Percentiles rank a stretch among this genome's conserved stretches.
Conservation (phyloP, 2,113 vertebrate species). For the Silurus meridionalis region DNA sequence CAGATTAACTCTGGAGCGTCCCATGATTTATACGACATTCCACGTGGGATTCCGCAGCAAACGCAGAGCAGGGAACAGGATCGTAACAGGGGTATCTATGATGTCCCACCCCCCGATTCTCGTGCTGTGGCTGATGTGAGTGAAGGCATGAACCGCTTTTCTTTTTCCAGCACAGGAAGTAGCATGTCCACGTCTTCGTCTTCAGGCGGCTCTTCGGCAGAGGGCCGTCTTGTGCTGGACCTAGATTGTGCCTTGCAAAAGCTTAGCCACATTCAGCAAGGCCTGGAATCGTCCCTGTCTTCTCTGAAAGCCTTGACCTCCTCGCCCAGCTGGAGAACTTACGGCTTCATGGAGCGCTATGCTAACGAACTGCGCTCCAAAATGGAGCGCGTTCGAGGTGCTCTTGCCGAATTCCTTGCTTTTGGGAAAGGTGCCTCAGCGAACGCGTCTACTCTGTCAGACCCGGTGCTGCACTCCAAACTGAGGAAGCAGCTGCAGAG, state of each 20-base stretch:
- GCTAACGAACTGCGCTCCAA: conserved; percentile 79
- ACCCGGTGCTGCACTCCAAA: conserved; percentile 82
- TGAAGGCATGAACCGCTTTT: conserved; percentile 89
- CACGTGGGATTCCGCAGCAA: conserved; percentile 75
- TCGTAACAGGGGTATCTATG: conserved; percentile 80
- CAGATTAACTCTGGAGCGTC: conserved; percentile 64
- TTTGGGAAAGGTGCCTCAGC: conserved; percentile 80
- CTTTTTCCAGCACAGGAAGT: conserved; percentile 92
- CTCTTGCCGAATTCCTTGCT: conserved; percentile 78
- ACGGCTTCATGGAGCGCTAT: conserved; percentile 82
- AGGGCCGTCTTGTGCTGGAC: conserved; percentile 75
- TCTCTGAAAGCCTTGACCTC: conserved; percentile 75
- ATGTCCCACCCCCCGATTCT: conserved; percentile 77
- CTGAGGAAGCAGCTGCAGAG: conserved; percentile 86
- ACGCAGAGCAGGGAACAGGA: conserved; percentile 67
- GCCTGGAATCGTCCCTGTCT: conserved; percentile 73
- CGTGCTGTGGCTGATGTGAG: conserved; percentile 76
- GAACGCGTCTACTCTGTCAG: conserved; percentile 80
- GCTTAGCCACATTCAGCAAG: conserved; percentile 80
- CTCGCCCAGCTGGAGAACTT: conserved; percentile 84
- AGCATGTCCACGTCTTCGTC: conserved; percentile 97
- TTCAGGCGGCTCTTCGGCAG: conserved; percentile 77
- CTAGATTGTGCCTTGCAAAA: conserved; percentile 84
- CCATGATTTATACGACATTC: conserved; percentile 86
- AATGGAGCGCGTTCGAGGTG: conserved; percentile 81